Evolutionary conservation across 2,113 vertebrate genomes (phyloP).

Genomic region (Percina caprodes): DNA sequence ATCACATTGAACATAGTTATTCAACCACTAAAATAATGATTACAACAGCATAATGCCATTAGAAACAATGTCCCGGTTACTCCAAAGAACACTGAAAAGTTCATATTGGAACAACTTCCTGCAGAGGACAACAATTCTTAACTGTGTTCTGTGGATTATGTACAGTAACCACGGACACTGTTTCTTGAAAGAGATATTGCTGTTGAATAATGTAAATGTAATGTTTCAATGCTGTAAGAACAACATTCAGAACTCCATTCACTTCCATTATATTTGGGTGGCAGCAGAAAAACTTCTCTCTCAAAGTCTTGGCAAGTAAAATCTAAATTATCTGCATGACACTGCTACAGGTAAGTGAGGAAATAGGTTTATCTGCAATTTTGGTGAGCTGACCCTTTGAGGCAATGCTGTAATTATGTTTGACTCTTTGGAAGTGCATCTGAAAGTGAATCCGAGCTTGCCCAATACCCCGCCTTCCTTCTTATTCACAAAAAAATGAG

Average conservation of each 20-base stretch:
- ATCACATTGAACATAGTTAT: neutral
- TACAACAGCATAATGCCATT: neutral
- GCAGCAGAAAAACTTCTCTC: neutral
- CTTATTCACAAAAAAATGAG: slow-evolving; percentile 7
- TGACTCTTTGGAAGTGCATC: neutral
- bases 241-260: neutral
- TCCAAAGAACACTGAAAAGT: no score
- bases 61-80: neutral
- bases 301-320: neutral
- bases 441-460: neutral
- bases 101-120: neutral
- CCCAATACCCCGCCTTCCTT: neutral
- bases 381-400: neutral
- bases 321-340: neutral
- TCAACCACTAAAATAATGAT: neutral
- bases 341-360: neutral
- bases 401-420: neutral
- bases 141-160: no score
- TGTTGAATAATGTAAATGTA: no score
- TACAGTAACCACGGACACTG: no score
- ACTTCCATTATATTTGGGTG: neutral
- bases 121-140: neutral
- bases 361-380: neutral
- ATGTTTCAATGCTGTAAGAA: neutral
- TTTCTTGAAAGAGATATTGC: neutral